Evolutionary conservation across 1,140 invertebrate genomes (phyloP), one percentile per base, ranked within the genome.

Genomic region (Drosophila lini): DNA sequence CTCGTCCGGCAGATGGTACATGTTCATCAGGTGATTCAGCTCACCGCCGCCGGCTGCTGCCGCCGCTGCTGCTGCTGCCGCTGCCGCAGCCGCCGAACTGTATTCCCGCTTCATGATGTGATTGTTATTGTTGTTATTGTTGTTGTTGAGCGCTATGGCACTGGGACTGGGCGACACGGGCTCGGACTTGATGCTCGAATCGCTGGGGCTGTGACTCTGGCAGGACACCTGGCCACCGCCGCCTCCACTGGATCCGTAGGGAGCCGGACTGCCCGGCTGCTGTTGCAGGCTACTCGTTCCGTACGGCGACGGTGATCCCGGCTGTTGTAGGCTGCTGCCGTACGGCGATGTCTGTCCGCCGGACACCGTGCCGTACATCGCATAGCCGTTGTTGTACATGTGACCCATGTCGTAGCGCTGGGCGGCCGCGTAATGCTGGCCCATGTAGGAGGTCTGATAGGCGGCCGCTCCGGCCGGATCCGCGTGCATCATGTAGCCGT

Each of bases 401-500:
- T 97, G 97, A 11, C 95, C 93, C 95, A 97, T 97, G 91, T 97
- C 96, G 93, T 97, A 97, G 25, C 96, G 94, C 13, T 94, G 94
- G 3, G 94, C 64, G 19, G 56, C 56, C 11, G 64, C 93, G 0
- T 93, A 91, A 73, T 86, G 74, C 22, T 69, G 91, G 45, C 93
- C 93, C 59, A 94, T 94, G 90, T 97, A 97, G 61, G 97, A 96
- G 64, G 97, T 96, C 79, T 96, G 95, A 84, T 97, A 96, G 34
- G 95, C 94, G 32, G 93, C 93, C 57, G 95, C 94, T 5, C 97
- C 95, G 34, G 84, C 83, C 38, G 84, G 80, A 78, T 88, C 84
- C 84, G 95, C 95, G 91, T 96, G 94, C 95, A 96, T 96, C 94
- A 97, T 96, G 92, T 98, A 97, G 13, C 98, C 98, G 92, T 99